Base-by-base conservation (phyloP, 2,888 invertebrate species). In the Pilophorus perplexus region DNA sequence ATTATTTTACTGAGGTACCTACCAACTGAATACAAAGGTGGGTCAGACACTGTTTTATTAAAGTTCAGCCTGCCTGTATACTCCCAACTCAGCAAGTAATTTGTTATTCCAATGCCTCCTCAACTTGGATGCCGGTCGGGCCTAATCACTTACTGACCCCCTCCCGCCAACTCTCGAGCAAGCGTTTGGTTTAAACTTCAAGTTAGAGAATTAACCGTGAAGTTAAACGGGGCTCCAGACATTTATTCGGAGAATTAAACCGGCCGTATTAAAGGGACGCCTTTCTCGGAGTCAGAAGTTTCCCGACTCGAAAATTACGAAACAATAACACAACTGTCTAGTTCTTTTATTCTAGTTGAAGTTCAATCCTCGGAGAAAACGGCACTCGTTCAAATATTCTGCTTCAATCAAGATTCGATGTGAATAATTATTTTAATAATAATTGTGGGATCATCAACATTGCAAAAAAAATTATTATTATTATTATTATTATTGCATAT, bases 61-160 rank as follows among this genome's bases (percentile, higher is more conserved):
- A 59, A 59, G 42, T 59, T 42, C 40, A 44, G 59, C 59, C 42
- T 20, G 38, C 23, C 42, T 59, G 59, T 59, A 42, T 59, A 59
- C 59, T 23, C 59, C 14, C 42, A 59, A 42, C 59, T 59, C 42
- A 42, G 59, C 40, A 59, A 42, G 59, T 59, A 59, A 59, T 59
- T 59, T 59, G 59, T 59, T 59, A 59, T 59, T 59, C 59, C 59
- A 59, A 59, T 59, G 59, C 59, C 42, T 59, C 20, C 40, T 42
- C 25, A 42, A 42, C 40, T 59, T 20, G 59, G 59, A 59, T 42
- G 59, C 59, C 42, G 42, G 38, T 59, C 59, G 2, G 59, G 23
- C 14, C 59, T 59, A 59, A 59, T 59, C 59, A 59, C 59, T 59
- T 59, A 52, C 52, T 25, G 52, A 28, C 52, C 27, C 33, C 59